Conservation (phyloP, 1,140 invertebrate species). For the Drosophila bifasciata region DNA sequence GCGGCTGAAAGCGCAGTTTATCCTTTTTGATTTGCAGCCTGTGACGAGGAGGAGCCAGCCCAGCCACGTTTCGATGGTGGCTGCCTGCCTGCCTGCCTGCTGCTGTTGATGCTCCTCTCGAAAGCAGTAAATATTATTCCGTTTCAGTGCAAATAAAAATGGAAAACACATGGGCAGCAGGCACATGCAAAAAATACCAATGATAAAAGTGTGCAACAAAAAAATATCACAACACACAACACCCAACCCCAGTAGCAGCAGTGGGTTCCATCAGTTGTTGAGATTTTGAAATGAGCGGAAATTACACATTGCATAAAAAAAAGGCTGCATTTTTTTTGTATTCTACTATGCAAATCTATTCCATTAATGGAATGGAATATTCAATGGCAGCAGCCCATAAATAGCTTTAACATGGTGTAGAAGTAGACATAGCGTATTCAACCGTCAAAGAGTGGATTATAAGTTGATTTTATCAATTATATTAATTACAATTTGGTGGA, state of each 20-base stretch:
- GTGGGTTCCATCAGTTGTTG: slow-evolving; percentile 9
- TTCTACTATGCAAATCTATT: slow-evolving; percentile 36
- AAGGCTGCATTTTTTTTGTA: slow-evolving; percentile 51
- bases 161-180: slow-evolving; percentile 41
- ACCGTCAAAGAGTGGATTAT: background rate
- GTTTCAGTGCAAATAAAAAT: slow-evolving; percentile 62
- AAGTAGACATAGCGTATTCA: too few relatives aligned
- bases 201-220: slow-evolving; percentile 13
- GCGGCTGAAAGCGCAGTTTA: slow-evolving; percentile 77
- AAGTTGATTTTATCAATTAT: too few relatives aligned
- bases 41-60: slow-evolving; percentile 32
- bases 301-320: slow-evolving; percentile 60
- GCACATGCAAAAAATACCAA: slow-evolving; percentile 18
- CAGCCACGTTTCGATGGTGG: slow-evolving; percentile 29
- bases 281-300: slow-evolving; percentile 58
- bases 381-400: too few relatives aligned
- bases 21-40: slow-evolving; percentile 78
- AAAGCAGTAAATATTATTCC: slow-evolving; percentile 75
- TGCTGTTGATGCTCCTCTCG: slow-evolving; percentile 39
- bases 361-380: too few relatives aligned
- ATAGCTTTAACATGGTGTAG: background rate
- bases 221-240: slow-evolving; percentile 14
- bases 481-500: too few relatives aligned
- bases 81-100: slow-evolving; percentile 46
- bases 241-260: background rate